phyloP scores from a whole-genome alignment of 2,113 vertebrate genomes.

The Malaclemys terrapin region DNA sequence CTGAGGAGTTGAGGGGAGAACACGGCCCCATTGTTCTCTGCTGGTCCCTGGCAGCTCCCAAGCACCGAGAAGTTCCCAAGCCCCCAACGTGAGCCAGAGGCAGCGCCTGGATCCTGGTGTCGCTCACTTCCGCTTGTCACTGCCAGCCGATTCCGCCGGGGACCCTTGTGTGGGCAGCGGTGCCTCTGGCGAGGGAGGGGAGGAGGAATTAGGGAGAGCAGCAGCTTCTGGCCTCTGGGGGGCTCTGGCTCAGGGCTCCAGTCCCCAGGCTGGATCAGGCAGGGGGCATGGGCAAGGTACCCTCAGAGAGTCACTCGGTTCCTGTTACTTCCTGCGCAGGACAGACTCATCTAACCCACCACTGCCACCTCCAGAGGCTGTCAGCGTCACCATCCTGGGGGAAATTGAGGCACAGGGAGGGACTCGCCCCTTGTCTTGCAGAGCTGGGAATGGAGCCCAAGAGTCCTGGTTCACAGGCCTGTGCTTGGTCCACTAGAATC shows the following conservation, averaged over 20 bases:
- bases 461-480: background rate
- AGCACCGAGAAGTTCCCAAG: background rate
- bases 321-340: background rate
- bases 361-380: background rate
- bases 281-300: no score
- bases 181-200: background rate
- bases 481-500: background rate
- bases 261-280: no score
- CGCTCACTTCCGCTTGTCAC: background rate
- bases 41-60: background rate
- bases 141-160: background rate
- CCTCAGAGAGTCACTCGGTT: no score
- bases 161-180: background rate
- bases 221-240: background rate
- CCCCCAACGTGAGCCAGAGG: no score
- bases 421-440: background rate
- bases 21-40: background rate
- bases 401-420: background rate
- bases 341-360: background rate
- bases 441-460: background rate
- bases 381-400: background rate
- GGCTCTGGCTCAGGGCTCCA: no score
- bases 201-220: background rate
- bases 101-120: background rate
- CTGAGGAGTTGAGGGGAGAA: background rate